Conservation (phyloP, 2,888 invertebrate genomes). For the Athalia circularis region DNA sequence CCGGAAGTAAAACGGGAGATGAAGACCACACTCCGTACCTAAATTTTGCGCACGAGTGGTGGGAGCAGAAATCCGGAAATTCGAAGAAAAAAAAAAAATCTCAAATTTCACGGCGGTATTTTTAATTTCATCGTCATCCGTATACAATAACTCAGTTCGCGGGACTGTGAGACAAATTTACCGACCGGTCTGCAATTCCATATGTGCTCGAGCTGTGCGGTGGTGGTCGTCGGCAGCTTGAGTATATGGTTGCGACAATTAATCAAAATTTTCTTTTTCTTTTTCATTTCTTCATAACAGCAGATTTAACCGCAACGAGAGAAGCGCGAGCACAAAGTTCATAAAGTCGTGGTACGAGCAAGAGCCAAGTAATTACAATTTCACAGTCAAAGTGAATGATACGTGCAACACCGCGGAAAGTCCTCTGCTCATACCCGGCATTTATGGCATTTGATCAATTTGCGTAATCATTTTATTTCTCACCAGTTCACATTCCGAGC, state of each 20-base stretch:
- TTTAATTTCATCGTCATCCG: background rate
- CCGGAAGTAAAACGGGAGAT: slow-evolving; percentile 16
- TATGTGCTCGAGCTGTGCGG: slow-evolving; percentile 6
- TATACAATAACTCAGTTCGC: background rate
- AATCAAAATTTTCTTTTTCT: slow-evolving; percentile 18
- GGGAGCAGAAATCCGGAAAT: slow-evolving; percentile 13
- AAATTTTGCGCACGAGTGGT: slow-evolving; percentile 8
- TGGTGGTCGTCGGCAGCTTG: slow-evolving; percentile 13
- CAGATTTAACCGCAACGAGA: slow-evolving; percentile 10
- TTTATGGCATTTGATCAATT: slow-evolving; percentile 16
- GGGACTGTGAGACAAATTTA: slow-evolving; percentile 12
- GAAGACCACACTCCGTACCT: background rate
- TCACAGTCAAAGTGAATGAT: slow-evolving; percentile 27
- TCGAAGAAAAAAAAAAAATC: background rate
- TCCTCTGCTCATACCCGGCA: slow-evolving; percentile 7
- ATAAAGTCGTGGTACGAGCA: slow-evolving; percentile 6
- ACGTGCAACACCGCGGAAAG: slow-evolving; percentile 1
- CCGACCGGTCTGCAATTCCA: slow-evolving; percentile 9
- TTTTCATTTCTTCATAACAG: background rate
- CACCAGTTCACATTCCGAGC: slow-evolving; percentile 19
- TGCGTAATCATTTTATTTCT: slow-evolving; percentile 12
- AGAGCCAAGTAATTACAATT: slow-evolving; percentile 31
- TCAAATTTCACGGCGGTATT: background rate
- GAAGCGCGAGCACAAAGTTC: background rate
- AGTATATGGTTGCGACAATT: slow-evolving; percentile 11